Evolutionary conservation across 2,113 vertebrate genomes (phyloP), one percentile per base, ranked within the genome.

Genomic region (Toxostoma redivivum): DNA sequence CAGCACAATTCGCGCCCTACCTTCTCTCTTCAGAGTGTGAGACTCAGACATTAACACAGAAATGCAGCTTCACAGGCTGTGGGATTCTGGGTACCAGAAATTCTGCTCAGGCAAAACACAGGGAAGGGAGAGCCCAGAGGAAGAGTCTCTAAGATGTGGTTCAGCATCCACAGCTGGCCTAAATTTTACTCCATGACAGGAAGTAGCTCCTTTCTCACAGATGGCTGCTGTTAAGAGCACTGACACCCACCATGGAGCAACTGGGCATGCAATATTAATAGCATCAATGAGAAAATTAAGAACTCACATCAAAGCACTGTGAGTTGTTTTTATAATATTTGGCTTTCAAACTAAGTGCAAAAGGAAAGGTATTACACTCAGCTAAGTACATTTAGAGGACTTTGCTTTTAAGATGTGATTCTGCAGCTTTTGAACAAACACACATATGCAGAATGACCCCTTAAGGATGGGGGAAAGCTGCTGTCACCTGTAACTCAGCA

Each of bases 261-360:
- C 58, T 33, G 64, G 81, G 81, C 85, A 88, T 83, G 76, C 88
- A 96, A 71, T 92, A 97, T 92, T 95, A 92, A 96, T 42, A 92
- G 79, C 67, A 88, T 15, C 85, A 90, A 66, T 44, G 71, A 92
- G 90, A 96, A 96, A 96, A 95, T 81, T 37, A 86, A 78, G 48
- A 92, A 44, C 81, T 47, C 67, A 96, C 82, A 93, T 95, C 76
- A 94, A 95, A 96, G 87, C 64, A 58, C 82, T 45, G 56, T 4
- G 71, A 93, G 85, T 60, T 78, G 71, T 58, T 92, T 93, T 88
- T 45, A 37, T 38, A 78, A 80, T 86, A 90, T 58, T 73, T 60
- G 70, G 66, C 71, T 90, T 87, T 61, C 74, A 93, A 95, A 88
- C 38, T 44, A 69, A 85, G 58, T 35, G 65, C 76, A 90, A 74